Base-by-base conservation (phyloP, 2,113 vertebrate species). In the Oncorhynchus tshawytscha region DNA sequence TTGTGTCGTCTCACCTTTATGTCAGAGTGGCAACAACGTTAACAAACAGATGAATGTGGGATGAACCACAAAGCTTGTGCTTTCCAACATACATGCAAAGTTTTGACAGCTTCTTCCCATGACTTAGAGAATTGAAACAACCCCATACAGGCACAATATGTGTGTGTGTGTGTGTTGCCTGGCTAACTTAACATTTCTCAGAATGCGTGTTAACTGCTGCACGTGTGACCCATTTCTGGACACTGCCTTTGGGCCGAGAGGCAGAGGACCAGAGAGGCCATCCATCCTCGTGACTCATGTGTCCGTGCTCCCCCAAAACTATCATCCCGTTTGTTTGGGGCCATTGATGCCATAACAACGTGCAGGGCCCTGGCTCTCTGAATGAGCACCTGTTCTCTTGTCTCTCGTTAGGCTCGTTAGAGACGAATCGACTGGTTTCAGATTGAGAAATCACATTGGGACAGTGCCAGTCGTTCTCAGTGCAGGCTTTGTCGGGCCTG, bases 401-500 rank as follows among this genome's bases (percentile, higher is more conserved):
- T 68, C 82, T 57, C 83, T 89, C 9, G 73, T 88, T 90, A 88
- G 79, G 79, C 88, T 91, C 59, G 79, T 92, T 91, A 83, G 73
- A 88, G 59, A 62, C 24, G 59, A 62, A 62, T 62, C 59, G 71
- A 60, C 85, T 69, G 72, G 77, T 72, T 70, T 69, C 73, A 75
- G 78, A 83, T 77, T 79, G 57, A 29, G 76, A 77, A 82, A 82
- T 78, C 82, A 79, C 86, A 82, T 88, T 86, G 88, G 88, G 83
- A 82, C 73, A 39, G 45, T 2, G 88, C 91, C 91, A 90, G 59
- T 8, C 15, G 31, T 82, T 78, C 85, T 90, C 83, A 87, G 78
- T 85, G 82, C 77, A 59, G 67, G 86, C 87, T 85, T 93, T 92
- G 89, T 92, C 77, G 73, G 77, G 78, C 69, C 88, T 91, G 91